Base-by-base conservation (phyloP, 2,888 invertebrate species). In the Mythimna pallens region DNA sequence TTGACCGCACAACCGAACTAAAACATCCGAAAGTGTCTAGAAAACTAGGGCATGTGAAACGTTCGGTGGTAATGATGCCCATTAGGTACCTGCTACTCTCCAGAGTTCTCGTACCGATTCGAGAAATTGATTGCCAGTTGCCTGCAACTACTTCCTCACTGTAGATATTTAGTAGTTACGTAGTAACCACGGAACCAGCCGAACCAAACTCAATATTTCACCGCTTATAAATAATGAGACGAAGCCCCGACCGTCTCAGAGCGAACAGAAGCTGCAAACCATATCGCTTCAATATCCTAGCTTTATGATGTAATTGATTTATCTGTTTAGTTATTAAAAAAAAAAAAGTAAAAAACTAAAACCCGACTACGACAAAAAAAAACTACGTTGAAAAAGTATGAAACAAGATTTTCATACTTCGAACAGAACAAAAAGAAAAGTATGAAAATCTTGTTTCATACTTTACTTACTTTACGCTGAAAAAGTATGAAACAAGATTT, bases 201-300 rank as follows among this genome's bases (percentile, higher is more conserved):
- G 40, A 55, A 74, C 17, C 6, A 43, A 25, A 25, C 34, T 52
- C 34, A 59, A 66, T 76, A 73, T 58, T 75, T 58, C 17, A 65
- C 25, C 54, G 17, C 12, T 59, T 59, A 22, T 36, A 59, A 59
- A 36, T 36, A 40, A 36, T 40, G n/a, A 22, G 36, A 40, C 36
- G 20, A 36, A 17, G 14, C 30, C 2, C 7, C 3, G n/a, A 12
- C 34, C 8, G 12, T n/a, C 17, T 59, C 43, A 17, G 12, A 75
- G 50, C 14, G n/a, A 65, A 40, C 50, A 12, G 17, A 50, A 62
- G n/a, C 54, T 59, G 40, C 14, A 52, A 34, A 58, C 22, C 9
- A 52, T 14, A 40, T 22, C 9, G 30, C 47, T 40, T 50, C 36
- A 12, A 20, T n/a, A 47, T 55, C 20, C 8, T 36, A 30, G 40